phyloP scores from a whole-genome alignment of 2,797 vertebrate species.

The Peromyscus melanophrys region DNA sequence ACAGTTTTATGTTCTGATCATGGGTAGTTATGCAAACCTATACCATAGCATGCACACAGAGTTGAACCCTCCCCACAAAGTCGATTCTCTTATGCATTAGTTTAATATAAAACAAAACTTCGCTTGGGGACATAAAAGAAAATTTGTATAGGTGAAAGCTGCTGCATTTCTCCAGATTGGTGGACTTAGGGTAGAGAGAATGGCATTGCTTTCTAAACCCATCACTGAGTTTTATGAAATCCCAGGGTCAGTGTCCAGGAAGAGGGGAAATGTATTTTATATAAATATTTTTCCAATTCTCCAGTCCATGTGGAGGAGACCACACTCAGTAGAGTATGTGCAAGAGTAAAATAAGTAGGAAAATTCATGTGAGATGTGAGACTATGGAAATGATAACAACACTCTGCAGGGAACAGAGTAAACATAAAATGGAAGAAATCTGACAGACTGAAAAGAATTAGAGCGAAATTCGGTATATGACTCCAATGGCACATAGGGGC shows the following conservation, averaged over 20 bases:
- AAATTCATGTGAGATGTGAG: slow-evolving; percentile 29
- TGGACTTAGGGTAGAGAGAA: neutral
- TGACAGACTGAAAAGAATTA: neutral
- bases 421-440: neutral
- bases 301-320: neutral
- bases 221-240: neutral
- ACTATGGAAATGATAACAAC: neutral
- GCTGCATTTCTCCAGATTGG: neutral
- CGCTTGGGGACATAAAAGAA: neutral
- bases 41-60: neutral
- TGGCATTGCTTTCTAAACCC: neutral
- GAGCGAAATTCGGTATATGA: neutral
- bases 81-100: neutral
- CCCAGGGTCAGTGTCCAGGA: neutral
- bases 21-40: neutral
- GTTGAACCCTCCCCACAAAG: neutral
- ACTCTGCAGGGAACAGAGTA: neutral
- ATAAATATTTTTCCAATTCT: neutral
- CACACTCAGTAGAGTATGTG: neutral
- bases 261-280: neutral
- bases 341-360: neutral
- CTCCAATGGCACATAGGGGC: neutral
- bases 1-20: neutral
- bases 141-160: neutral
- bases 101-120: slow-evolving; percentile 46